Evolutionary conservation across 2,797 vertebrate species (phyloP).

Genomic region (Bradypus variegatus): DNA sequence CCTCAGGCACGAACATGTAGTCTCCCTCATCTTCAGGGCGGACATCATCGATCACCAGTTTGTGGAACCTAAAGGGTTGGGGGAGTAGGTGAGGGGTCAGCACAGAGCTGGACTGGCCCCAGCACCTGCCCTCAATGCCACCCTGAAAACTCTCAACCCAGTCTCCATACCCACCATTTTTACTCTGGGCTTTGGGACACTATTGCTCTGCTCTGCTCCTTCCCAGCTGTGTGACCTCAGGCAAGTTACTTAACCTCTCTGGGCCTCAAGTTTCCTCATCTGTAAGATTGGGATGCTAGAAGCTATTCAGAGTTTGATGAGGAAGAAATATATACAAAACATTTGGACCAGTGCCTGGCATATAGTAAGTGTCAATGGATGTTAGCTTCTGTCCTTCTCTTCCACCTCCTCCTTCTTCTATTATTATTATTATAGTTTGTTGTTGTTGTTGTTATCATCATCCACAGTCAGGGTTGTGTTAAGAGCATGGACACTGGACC

Average conservation of each 20-base stretch:
- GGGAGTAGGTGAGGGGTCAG: not conserved
- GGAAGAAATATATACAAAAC: not conserved
- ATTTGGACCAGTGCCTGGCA: not conserved
- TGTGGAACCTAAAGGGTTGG: constrained; percentile 78
- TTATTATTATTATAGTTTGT: no score
- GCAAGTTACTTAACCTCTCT: not conserved
- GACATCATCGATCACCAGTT: constrained; percentile 85
- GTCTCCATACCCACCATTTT: not conserved
- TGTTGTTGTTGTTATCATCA: no score
- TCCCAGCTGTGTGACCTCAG: not conserved
- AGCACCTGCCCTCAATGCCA: not conserved
- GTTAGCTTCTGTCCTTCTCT: no score
- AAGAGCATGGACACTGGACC: no score
- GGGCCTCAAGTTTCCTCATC: not conserved
- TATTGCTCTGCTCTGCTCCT: not conserved
- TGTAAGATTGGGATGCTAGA: not conserved
- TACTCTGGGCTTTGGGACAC: not conserved
- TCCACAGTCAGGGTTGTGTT: no score
- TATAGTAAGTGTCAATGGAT: not conserved
- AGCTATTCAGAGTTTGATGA: not conserved
- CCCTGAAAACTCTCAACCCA: rapidly evolving
- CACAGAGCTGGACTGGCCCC: rapidly evolving
- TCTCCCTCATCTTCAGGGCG: constrained; percentile 84
- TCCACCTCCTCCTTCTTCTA: no score
- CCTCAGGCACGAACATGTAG: constrained; percentile 88